Evolutionary conservation across 2,797 vertebrate genomes (phyloP).

Genomic region (Parauchenoglanis punctatus): DNA sequence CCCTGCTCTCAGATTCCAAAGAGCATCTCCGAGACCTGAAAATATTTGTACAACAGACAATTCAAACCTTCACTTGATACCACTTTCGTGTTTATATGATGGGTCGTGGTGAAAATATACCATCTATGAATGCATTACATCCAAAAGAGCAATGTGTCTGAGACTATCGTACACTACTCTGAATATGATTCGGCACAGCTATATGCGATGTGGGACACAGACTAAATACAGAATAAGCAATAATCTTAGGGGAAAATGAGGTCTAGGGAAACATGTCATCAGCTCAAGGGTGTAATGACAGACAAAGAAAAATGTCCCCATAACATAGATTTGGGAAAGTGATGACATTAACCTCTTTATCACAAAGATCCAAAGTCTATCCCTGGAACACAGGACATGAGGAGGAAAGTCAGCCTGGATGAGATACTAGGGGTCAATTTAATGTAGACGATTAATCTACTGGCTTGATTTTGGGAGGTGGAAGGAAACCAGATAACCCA

Average conservation of each 20-base stretch:
- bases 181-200: not conserved
- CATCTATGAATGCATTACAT: not conserved
- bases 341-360: not conserved
- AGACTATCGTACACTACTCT: not conserved
- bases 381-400: not conserved
- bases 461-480: not conserved
- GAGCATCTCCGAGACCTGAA: not conserved
- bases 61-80: not conserved
- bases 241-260: not conserved
- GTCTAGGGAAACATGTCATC: not conserved
- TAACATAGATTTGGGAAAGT: not conserved
- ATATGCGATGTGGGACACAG: not conserved
- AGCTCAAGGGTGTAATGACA: not conserved
- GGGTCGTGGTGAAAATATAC: not conserved
- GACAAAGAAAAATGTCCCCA: not conserved
- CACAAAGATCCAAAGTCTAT: not conserved
- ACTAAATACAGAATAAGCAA: constrained; percentile 1
- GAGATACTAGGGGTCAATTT: not conserved
- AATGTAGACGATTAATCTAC: not conserved
- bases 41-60: not conserved
- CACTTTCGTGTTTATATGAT: not conserved
- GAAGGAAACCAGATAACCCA: not conserved
- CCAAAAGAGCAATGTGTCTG: not conserved
- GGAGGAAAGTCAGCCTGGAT: not conserved
- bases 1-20: not conserved